Evolutionary conservation across 2,113 vertebrate genomes (phyloP).

Genomic region (Oceanodroma tethys): DNA sequence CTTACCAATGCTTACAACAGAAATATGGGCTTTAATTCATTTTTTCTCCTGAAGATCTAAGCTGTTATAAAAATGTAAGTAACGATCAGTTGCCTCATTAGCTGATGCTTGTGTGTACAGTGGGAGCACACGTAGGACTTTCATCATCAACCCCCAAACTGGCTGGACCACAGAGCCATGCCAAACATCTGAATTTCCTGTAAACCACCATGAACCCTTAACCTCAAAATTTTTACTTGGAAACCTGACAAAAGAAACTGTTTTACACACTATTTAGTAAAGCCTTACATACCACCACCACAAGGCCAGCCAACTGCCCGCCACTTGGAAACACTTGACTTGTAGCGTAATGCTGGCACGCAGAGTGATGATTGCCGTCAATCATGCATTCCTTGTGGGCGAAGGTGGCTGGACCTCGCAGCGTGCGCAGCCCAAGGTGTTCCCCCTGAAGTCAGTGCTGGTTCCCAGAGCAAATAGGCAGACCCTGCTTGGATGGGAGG

Average conservation of each 20-base stretch:
- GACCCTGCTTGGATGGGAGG: background rate
- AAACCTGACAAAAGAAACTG: background rate
- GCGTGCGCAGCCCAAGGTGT: background rate
- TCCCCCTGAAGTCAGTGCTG: background rate
- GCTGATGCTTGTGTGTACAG: background rate
- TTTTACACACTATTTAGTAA: background rate
- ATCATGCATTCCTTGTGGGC: rapidly evolving
- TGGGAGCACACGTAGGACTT: background rate
- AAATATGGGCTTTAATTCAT: background rate
- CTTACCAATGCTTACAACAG: background rate
- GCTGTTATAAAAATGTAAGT: background rate
- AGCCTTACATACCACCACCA: background rate
- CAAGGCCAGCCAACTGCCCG: background rate
- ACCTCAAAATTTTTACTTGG: background rate
- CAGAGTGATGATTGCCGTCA: background rate
- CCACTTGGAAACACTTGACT: background rate
- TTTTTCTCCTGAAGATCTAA: background rate
- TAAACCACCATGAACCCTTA: background rate
- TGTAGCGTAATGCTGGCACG: rapidly evolving
- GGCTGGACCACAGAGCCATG: background rate
- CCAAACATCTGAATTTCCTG: background rate
- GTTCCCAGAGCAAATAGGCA: background rate
- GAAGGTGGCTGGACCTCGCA: background rate
- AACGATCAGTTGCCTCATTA: background rate
- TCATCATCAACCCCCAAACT: background rate